phyloP scores from a whole-genome alignment of 2,113 vertebrate species.

The Caloenas nicobarica region DNA sequence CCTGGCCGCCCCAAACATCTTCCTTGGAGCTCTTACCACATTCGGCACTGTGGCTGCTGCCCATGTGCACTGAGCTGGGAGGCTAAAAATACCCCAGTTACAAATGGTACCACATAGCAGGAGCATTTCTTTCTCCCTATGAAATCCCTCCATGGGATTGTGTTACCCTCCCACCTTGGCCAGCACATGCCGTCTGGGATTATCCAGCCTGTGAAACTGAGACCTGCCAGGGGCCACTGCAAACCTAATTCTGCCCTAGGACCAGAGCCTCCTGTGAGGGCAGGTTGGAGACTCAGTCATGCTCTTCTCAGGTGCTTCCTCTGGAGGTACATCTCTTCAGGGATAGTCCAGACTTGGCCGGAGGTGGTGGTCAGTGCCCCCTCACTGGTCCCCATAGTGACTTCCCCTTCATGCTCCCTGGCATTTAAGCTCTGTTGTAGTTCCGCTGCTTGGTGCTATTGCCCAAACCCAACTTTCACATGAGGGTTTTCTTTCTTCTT shows the following conservation, averaged over 20 bases:
- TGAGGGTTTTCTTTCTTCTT: neutral
- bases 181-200: neutral
- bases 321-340: neutral
- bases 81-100: constrained; percentile 15
- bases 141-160: neutral
- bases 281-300: neutral
- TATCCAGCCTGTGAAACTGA: neutral
- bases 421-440: neutral
- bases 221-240: rapidly evolving
- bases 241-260: neutral
- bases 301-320: neutral
- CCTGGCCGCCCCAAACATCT: neutral
- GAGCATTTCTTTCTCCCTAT: neutral
- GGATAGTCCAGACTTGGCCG: neutral
- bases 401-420: neutral
- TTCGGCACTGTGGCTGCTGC: neutral
- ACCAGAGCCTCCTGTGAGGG: neutral
- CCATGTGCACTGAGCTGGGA: neutral
- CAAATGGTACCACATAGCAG: neutral
- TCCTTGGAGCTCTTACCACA: neutral
- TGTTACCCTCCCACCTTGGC: neutral
- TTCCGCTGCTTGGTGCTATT: neutral
- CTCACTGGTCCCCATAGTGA: no score
- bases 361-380: neutral
- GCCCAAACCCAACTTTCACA: neutral